Evolutionary conservation across 2,113 vertebrate genomes (phyloP), one percentile per base, ranked within the genome.

Genomic region (Himantopus leucocephalus): DNA sequence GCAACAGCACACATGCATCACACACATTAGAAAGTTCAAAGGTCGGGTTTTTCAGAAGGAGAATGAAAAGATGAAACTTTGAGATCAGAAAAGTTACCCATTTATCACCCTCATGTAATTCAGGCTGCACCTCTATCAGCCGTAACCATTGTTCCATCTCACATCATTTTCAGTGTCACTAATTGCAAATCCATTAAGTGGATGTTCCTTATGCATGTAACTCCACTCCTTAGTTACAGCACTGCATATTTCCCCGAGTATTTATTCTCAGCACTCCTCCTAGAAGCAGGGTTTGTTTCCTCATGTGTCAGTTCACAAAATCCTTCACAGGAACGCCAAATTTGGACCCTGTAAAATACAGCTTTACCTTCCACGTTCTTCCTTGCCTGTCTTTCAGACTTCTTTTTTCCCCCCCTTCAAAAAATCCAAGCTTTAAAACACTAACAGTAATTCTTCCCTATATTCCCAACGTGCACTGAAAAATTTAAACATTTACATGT

Each of bases 221-320:
- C 67, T 80, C 55, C 72, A 77, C 41, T 94, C 63, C 83, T 74
- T 47, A 73, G 67, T 66, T 86, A 92, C 53, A 76, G 83, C 75
- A 91, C 79, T 74, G 55, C 68, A 80, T 45, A 73, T 62, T 70
- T 90, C 72, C 75, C 63, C 22, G 45, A 58, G 55, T n/a, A 73
- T 79, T 83, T 84, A n/a, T 74, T 81, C 92, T 70, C 43, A 60
- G 56, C 37, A 23, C 34, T 63, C 45, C 45, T 73, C 50, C n/a
- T 68, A 74, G 32, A 76, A 80, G 55, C 37, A 67, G 37, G 29
- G 41, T 50, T 86, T 88, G 41, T 22, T 41, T 84, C 47, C 64
- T 84, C 48, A 24, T 6, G 23, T 47, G 34, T 35, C 77, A 88
- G 34, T 52, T 88, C 79, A 90, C 53, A 92, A 59, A 80, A 35